Percentiles rank a stretch among this genome's conserved stretches.
Conservation (phyloP, 2,888 invertebrate genomes). For the Yponomeuta malinellus region DNA sequence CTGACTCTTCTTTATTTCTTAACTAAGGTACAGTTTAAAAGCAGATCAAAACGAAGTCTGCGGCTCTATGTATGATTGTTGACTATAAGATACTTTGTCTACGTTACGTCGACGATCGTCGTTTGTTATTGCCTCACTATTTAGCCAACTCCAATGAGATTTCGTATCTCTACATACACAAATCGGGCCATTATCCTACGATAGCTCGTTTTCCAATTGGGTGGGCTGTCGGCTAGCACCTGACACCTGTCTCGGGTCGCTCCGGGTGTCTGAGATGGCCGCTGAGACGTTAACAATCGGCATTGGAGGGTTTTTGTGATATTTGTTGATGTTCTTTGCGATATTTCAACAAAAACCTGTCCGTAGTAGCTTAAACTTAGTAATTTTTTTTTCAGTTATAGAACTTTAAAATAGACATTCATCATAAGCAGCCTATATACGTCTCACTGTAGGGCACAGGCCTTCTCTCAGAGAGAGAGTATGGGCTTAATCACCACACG, state of each 20-base stretch:
- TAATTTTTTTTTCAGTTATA: too few species aligned
- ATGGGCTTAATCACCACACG: too few species aligned
- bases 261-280: background rate
- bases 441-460: too few species aligned
- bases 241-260: conserved; percentile 12
- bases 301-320: background rate
- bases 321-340: background rate
- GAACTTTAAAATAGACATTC: too few species aligned
- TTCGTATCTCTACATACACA: background rate
- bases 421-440: too few species aligned
- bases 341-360: background rate
- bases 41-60: too few species aligned
- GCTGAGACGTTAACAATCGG: background rate
- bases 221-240: conserved; percentile 12
- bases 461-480: too few species aligned
- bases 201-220: conserved; percentile 14
- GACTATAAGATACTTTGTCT: too few species aligned
- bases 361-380: too few species aligned
- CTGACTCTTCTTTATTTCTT: too few species aligned
- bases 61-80: too few species aligned
- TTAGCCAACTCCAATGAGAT: background rate
- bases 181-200: conserved; percentile 8
- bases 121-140: background rate
- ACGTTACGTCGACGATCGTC: background rate
- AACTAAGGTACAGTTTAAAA: too few species aligned